Conservation (phyloP, 2,797 vertebrate species). For the Lepilemur ruficaudatus region DNA sequence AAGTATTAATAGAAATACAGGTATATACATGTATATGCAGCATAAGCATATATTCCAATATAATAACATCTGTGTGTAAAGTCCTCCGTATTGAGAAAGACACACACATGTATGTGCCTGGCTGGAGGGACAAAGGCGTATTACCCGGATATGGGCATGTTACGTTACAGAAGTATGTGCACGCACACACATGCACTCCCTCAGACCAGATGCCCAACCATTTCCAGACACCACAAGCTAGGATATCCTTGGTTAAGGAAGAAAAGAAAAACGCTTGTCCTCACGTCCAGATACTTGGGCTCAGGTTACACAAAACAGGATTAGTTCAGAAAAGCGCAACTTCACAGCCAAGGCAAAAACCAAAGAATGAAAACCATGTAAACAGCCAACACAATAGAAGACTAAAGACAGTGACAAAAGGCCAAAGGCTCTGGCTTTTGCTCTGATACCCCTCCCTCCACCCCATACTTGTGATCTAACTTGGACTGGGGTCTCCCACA, state of each 20-base stretch:
- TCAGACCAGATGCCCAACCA: slow-evolving; percentile 57
- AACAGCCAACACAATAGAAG: neutral
- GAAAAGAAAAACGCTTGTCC: neutral
- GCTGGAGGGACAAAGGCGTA: neutral
- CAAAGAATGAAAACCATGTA: slow-evolving; percentile 32
- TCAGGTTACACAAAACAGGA: slow-evolving; percentile 58
- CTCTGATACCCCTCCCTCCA: neutral
- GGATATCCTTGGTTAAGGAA: slow-evolving; percentile 45
- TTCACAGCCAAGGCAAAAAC: slow-evolving; percentile 64
- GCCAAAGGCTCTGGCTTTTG: neutral
- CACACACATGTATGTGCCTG: neutral
- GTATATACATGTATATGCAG: neutral
- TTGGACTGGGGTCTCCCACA: neutral
- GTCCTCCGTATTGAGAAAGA: neutral
- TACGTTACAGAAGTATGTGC: neutral
- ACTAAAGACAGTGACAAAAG: neutral
- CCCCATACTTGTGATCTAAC: neutral
- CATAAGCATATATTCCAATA: neutral
- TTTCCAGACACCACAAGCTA: slow-evolving; percentile 57
- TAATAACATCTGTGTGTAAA: neutral
- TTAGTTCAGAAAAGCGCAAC: slow-evolving; percentile 57
- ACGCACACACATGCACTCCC: neutral
- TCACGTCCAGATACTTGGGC: slow-evolving; percentile 46
- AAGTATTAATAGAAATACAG: neutral
- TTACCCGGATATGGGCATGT: neutral